These are phyloP conservation scores for Picus viridis DNA, from an alignment of 2,797 vertebrate genomes.

Conservation along the genomic window DNA sequence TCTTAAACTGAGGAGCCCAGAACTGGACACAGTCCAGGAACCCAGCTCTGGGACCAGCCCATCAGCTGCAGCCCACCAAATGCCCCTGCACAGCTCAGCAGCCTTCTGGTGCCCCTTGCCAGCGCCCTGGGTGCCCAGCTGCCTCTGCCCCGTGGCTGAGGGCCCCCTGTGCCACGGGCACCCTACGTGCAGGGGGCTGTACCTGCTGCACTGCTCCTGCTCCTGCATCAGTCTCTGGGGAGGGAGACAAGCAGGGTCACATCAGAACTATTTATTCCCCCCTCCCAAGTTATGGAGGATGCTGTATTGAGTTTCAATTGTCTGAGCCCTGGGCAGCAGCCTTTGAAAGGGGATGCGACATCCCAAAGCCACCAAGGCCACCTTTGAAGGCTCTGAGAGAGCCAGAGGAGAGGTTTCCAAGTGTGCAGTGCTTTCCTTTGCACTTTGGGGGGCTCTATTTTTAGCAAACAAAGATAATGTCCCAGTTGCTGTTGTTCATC, in stretches of 20 bases:
- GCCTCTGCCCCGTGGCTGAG: fast-evolving
- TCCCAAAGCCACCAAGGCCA: conserved; percentile 21
- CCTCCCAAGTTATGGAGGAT: not conserved
- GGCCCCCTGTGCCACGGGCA: fast-evolving
- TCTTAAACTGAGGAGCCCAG: no score
- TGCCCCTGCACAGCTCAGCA: not conserved
- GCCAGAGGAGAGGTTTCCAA: conserved; percentile 45
- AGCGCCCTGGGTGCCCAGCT: not conserved
- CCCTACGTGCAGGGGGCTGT: fast-evolving
- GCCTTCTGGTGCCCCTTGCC: not conserved
- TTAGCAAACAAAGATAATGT: conserved; percentile 71
- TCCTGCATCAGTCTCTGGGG: not conserved
- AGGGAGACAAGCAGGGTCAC: not conserved
- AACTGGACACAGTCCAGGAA: not conserved
- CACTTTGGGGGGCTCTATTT: conserved; percentile 60
- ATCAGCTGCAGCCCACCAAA: not conserved
- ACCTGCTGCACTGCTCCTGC: not conserved
- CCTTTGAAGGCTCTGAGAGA: conserved; percentile 32
- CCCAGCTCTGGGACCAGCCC: not conserved
- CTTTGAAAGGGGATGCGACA: conserved; percentile 39
- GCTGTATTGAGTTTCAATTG: conserved; percentile 54
- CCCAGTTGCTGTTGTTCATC: conserved; percentile 76
- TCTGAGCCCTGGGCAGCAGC: conserved; percentile 22
- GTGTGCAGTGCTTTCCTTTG: conserved; percentile 52
- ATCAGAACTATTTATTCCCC: not conserved